Base-by-base conservation (phyloP, 2,797 vertebrate genomes). In the Tangara arthus region DNA sequence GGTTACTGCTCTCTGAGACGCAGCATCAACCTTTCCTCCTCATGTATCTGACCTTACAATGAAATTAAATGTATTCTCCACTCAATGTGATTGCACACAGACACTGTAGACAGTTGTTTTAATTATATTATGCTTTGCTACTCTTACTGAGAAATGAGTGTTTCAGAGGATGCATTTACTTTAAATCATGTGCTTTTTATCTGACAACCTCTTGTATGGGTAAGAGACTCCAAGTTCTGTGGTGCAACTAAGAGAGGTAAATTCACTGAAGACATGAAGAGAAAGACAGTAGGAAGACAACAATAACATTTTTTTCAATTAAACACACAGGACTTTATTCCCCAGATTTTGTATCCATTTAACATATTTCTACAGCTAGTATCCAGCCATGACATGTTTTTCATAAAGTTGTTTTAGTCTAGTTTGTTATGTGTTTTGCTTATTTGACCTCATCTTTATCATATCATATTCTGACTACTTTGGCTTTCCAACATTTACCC, bases 31-130 rank as follows among this genome's bases (percentile, higher is more conserved):
- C 57, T 76, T 68, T 89, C 75, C 64, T 92, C 72, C 49, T 52
- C 42, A 3, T 35, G 39, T 11, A 32, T 39, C 52, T 68, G 84
- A 93, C 79, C 82, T 90, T 42, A 64, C 46, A 64, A 61, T 50
- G 60, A 87, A 92, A 96, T 94, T 75, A 86, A 68, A 89, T 39
- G 50, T 75, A 71, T 71, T 64, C 69, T 61, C 55, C 61, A 39
- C 53, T 78, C 76, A 52, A 1, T 15, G 42, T 52, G 44, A 77
- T 71, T 72, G 76, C 57, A 59, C 27, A 20, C 35, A 85, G 89
- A 78, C 42, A 32, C 28, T 35, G 44, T 6, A 69, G 69, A 83
- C 35, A 75, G 87, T 47, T 71, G 46, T n/a, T 93, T 80, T 69
- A 81, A 93, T 91, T 87, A 61, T 35, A 86, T 93, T 89, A 69